Evolutionary conservation across 2,888 invertebrate genomes (phyloP).

Genomic region (Phengaris arion): DNA sequence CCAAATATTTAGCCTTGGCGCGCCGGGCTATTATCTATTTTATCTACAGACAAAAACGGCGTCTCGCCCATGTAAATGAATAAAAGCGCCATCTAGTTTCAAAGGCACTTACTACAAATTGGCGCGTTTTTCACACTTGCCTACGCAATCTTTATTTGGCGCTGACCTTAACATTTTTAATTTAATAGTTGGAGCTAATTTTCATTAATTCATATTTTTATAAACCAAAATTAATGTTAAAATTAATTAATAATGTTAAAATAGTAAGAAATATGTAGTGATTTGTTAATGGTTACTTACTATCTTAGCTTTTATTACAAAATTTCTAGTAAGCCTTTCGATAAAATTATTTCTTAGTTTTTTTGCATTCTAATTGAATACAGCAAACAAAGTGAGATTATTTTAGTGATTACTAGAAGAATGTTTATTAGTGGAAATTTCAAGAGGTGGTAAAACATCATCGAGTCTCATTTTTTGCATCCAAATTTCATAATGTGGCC

Average conservation of each 20-base stretch:
- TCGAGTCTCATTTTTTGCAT: background rate
- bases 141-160: slow-evolving; percentile 4
- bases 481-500: background rate
- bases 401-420: background rate
- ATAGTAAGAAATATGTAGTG: slow-evolving; percentile 26
- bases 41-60: background rate
- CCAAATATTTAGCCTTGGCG: background rate
- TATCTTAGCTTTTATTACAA: slow-evolving; percentile 12
- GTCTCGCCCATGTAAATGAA: background rate
- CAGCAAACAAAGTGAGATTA: background rate
- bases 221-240: slow-evolving; percentile 21
- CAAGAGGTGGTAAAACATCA: too few species aligned
- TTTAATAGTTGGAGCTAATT: background rate
- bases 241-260: slow-evolving; percentile 6
- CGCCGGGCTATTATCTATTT: background rate
- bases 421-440: background rate
- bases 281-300: slow-evolving; percentile 13
- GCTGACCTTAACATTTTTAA: background rate
- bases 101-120: background rate
- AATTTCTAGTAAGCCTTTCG: background rate
- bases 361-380: too few species aligned
- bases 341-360: background rate
- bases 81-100: slow-evolving; percentile 12
- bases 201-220: slow-evolving; percentile 23
- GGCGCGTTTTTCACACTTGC: background rate